A percentile compares a stretch with the other conserved stretches of the same genome.
Conservation (phyloP, 2,888 invertebrate species). For the Ormyrus rosae region DNA sequence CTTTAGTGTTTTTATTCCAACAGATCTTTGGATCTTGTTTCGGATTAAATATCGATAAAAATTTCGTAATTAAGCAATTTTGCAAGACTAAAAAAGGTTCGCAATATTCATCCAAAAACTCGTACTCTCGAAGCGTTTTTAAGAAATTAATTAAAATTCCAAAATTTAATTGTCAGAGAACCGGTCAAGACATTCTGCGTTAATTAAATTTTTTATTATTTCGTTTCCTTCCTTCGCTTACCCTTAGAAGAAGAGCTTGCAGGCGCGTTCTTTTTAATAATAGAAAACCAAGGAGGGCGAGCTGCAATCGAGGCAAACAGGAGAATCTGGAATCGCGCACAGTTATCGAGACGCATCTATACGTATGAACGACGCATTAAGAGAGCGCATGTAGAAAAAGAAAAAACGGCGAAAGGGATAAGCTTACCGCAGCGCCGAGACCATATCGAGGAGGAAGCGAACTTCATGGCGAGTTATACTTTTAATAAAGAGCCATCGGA, state of each 20-base stretch:
- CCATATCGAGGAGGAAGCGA: conserved; percentile 31
- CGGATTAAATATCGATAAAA: too few species aligned
- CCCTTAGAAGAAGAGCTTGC: background rate
- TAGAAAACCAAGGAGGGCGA: conserved; percentile 6
- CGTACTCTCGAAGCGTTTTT: background rate
- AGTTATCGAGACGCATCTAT: conserved; percentile 35
- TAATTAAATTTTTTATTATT: conserved; percentile 24
- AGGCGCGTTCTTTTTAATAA: conserved; percentile 40
- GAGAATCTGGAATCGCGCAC: background rate
- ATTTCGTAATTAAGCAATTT: too few species aligned
- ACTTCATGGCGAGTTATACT: conserved; percentile 69
- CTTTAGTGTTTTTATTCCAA: too few species aligned
- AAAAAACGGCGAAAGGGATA: conserved; percentile 16
- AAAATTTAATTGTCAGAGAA: background rate
- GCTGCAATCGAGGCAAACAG: background rate
- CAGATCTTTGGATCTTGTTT: too few species aligned
- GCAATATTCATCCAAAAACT: too few species aligned
- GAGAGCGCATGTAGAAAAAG: conserved; percentile 18
- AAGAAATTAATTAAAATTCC: background rate
- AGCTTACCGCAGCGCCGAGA: conserved; percentile 13
- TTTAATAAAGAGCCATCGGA: conserved; percentile 67
- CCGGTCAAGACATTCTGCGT: background rate
- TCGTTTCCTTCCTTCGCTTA: background rate
- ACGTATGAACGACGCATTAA: conserved; percentile 6
- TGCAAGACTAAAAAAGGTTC: too few species aligned